Base-by-base conservation (phyloP, 2,888 invertebrate genomes). In the Polydrusus pterygomalis region DNA sequence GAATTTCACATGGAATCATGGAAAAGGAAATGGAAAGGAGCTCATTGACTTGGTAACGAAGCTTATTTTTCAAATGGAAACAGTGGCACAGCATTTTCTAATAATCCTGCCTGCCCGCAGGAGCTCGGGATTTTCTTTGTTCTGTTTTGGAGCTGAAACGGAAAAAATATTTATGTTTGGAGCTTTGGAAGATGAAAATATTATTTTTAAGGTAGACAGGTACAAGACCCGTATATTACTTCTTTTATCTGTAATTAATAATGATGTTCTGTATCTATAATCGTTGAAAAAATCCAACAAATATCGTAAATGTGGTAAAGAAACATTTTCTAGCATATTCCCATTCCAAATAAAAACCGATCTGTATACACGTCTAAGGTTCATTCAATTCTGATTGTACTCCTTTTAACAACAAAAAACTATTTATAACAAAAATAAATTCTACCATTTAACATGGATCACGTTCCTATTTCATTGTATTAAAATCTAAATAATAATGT, bases 401-500 rank as follows among this genome's bases (percentile, higher is more conserved):
- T 7, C 13, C 10, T 9, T 43, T 25, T 45, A 6, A 15, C n/a
- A 25, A 15, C 45, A 63, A 75, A 71, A 45, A 40, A 47, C 30
- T 65, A 62, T 63, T 76, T 74, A 75, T 77, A 81, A 79, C 80
- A 81, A 81, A 80, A 78, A 79, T 51, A 80, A 80, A 81, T 80
- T 79, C 78, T 78, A 81, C 80, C 80, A 80, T 81, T 81, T 79
- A 77, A 79, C 77, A 78, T 78, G 78, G 80, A 79, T 77, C 80
- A 77, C 47, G 64, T 64, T 17, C 20, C 30, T 9, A 30, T 0
- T 49, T 49, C 49, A 17, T 64, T 64, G 64, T 64, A 15, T 49
- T 34, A 64, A 63, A 64, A 64, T 49, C 47, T 64, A 64, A 64
- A 64, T 47, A 47, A 49, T 11, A 64, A n/a, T 64, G 34, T 64